Conservation (phyloP, 2,888 invertebrate genomes). For the Melipona bicolor region DNA sequence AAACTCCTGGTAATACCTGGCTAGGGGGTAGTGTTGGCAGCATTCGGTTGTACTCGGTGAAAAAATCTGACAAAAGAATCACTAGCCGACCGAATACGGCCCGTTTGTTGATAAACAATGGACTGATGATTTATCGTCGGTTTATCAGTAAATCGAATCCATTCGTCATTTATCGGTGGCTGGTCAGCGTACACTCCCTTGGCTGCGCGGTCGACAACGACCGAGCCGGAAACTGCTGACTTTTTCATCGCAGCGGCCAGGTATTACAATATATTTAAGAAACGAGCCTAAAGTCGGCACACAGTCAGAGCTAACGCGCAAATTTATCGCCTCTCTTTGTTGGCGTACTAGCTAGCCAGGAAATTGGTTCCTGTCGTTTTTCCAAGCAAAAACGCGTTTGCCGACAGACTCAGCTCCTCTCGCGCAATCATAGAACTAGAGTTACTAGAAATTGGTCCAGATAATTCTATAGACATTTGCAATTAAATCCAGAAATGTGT, state of each 20-base stretch:
- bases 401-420: not conserved
- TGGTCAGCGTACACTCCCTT: slow-evolving; percentile 20
- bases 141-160: slow-evolving; percentile 77
- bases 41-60: slow-evolving; percentile 22
- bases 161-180: slow-evolving; percentile 74
- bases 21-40: slow-evolving; percentile 15
- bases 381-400: not conserved
- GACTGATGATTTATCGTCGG: slow-evolving; percentile 72
- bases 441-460: not conserved
- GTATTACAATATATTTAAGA: slow-evolving; percentile 22
- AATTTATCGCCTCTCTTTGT: not conserved
- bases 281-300: slow-evolving; percentile 14
- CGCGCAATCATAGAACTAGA: not conserved
- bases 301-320: not conserved
- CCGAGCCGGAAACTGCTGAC: slow-evolving; percentile 28
- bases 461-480: not conserved
- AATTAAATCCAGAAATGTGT: not conserved
- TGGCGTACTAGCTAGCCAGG: not conserved
- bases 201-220: slow-evolving; percentile 15
- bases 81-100: slow-evolving; percentile 57
- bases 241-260: not conserved
- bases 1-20: slow-evolving; percentile 46
- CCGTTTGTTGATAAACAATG: slow-evolving; percentile 76
- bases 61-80: slow-evolving; percentile 67
- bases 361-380: not conserved